Evolutionary conservation across 1,140 invertebrate species (phyloP).

Genomic region (Chymomyza costata): DNA sequence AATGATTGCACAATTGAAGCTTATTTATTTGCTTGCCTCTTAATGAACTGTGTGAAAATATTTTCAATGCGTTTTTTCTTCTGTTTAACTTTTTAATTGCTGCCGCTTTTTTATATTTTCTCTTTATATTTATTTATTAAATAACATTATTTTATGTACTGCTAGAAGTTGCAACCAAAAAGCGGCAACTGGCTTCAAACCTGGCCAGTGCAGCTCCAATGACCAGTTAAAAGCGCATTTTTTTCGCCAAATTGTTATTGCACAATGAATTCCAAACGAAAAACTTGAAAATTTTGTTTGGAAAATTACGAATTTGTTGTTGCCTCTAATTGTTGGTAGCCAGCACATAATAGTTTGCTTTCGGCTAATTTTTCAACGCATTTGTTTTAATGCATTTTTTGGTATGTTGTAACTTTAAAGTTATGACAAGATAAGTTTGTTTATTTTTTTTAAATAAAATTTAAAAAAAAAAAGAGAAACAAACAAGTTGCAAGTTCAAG

Average conservation of each 20-base stretch:
- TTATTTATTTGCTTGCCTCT: constrained; percentile 58
- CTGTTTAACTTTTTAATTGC: constrained; percentile 38
- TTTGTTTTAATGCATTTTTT: constrained; percentile 24
- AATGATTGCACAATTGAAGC: constrained; percentile 61
- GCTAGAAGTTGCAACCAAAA: constrained; percentile 15
- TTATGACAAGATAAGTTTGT: constrained; percentile 19
- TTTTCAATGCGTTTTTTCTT: constrained; percentile 30
- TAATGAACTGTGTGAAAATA: constrained; percentile 69
- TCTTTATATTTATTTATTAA: not conserved
- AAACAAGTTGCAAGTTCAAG: constrained; percentile 16
- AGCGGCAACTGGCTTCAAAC: constrained; percentile 32
- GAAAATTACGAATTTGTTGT: not conserved
- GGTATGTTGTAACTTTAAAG: constrained; percentile 21
- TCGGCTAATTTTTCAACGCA: constrained; percentile 60
- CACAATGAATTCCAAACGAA: constrained; percentile 62
- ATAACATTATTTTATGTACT: constrained; percentile 1
- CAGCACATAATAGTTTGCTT: constrained; percentile 64
- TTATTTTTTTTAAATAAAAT: too few relatives aligned
- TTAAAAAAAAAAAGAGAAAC: constrained; percentile 8
- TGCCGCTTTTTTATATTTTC: too few relatives aligned
- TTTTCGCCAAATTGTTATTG: constrained; percentile 65
- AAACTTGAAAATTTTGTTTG: constrained; percentile 22
- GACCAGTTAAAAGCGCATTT: constrained; percentile 39
- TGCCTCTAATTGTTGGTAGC: constrained; percentile 15
- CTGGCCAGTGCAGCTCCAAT: constrained; percentile 3